Evolutionary conservation across 1,140 invertebrate genomes (phyloP).

Genomic region (Drosophila simulans): DNA sequence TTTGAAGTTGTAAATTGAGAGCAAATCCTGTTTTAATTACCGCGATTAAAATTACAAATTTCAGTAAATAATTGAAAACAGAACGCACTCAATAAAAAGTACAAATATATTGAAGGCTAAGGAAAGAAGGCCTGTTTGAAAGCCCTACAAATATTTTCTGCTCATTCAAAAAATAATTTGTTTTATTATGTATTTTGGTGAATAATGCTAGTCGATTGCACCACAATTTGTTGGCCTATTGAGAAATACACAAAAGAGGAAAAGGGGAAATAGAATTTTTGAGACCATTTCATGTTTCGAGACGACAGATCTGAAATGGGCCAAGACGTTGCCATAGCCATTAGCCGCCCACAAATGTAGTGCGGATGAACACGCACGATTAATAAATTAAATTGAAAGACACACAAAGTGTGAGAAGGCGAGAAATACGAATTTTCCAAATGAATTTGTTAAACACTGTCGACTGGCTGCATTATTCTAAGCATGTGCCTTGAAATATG

Average conservation of each 20-base stretch:
- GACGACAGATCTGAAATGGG: conserved; percentile 56
- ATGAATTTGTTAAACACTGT: conserved; percentile 69
- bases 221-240: conserved; percentile 46
- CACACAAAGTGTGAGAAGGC: conserved; percentile 59
- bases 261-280: conserved; percentile 19
- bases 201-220: background rate
- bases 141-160: too few relatives aligned
- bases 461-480: conserved; percentile 60
- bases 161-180: too few relatives aligned
- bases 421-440: conserved; percentile 39
- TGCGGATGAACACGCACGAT: conserved; percentile 71
- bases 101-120: too few relatives aligned
- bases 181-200: too few relatives aligned
- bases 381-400: conserved; percentile 82
- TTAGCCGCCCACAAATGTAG: conserved; percentile 69
- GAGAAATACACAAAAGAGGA: conserved; percentile 43
- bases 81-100: background rate
- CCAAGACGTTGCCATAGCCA: conserved; percentile 35
- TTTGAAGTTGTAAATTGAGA: conserved; percentile 7
- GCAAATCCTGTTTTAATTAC: conserved; percentile 10
- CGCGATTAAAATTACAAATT: conserved; percentile 12
- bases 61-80: conserved; percentile 7
- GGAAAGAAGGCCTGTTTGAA: too few relatives aligned
- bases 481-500: conserved; percentile 69
- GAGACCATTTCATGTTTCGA: conserved; percentile 36